Evolutionary conservation across 2,888 invertebrate species (phyloP).

Genomic region (Tenthredo amoena): DNA sequence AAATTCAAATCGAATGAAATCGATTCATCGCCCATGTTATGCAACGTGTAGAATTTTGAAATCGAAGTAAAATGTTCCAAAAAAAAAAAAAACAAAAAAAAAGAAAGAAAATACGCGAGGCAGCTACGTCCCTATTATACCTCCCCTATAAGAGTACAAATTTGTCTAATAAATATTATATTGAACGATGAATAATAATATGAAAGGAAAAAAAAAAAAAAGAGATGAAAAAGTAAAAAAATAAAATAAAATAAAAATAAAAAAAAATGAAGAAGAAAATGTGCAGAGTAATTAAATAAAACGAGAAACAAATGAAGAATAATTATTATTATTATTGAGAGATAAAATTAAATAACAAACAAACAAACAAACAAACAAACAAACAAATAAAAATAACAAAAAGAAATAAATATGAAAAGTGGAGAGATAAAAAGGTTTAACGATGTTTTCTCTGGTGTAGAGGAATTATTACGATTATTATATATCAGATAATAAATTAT

Average conservation of each 20-base stretch:
- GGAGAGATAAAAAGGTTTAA: slow-evolving; percentile 73
- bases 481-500: slow-evolving; percentile 69
- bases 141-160: slow-evolving; percentile 77
- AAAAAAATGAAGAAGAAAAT: slow-evolving; percentile 58
- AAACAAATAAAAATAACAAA: slow-evolving; percentile 55
- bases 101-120: slow-evolving; percentile 58
- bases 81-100: slow-evolving; percentile 48
- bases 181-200: slow-evolving; percentile 69
- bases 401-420: slow-evolving; percentile 56
- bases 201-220: slow-evolving; percentile 55
- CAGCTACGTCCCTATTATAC: slow-evolving; percentile 73
- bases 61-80: slow-evolving; percentile 62
- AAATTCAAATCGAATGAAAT: neutral
- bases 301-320: slow-evolving; percentile 57
- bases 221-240: slow-evolving; percentile 57
- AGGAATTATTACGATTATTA: slow-evolving; percentile 69
- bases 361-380: slow-evolving; percentile 59
- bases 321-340: slow-evolving; percentile 36
- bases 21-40: neutral
- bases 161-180: slow-evolving; percentile 75
- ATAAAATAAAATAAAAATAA: neutral
- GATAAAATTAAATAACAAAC: slow-evolving; percentile 10
- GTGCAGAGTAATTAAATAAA: slow-evolving; percentile 59
- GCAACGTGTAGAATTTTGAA: neutral
- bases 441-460: slow-evolving; percentile 73